phyloP scores from a whole-genome alignment of 2,113 vertebrate genomes.

The Lophotis ruficrista region DNA sequence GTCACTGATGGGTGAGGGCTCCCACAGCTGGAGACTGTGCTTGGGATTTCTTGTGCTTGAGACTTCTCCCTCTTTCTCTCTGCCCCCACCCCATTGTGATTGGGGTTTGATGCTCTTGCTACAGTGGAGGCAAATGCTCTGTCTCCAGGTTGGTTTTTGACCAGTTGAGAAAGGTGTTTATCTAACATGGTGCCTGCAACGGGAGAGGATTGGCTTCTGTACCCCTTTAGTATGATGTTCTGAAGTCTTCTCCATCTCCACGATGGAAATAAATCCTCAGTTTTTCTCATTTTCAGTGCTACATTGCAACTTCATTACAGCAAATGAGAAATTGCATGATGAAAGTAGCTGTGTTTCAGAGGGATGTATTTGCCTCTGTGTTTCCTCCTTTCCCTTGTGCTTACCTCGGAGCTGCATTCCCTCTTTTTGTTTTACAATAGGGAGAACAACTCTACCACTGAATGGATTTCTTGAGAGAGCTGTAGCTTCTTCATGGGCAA shows the following conservation, averaged over 20 bases:
- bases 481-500: background rate
- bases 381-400: background rate
- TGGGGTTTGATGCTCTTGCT: background rate
- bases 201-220: background rate
- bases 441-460: background rate
- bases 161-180: background rate
- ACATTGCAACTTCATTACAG: background rate
- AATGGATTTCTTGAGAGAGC: background rate
- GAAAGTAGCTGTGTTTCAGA: background rate
- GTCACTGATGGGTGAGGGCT: background rate
- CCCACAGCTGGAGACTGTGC: background rate
- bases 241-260: background rate
- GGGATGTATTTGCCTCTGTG: background rate
- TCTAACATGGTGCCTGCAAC: background rate
- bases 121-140: background rate
- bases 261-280: background rate
- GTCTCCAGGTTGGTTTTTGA: background rate
- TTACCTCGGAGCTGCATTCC: background rate
- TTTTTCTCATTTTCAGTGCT: background rate
- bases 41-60: background rate
- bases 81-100: fast-evolving
- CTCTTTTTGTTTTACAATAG: background rate
- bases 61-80: background rate
- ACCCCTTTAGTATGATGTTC: background rate
- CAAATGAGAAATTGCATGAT: background rate